phyloP scores from a whole-genome alignment of 1,140 invertebrate genomes.

The Cyclina sinensis region DNA sequence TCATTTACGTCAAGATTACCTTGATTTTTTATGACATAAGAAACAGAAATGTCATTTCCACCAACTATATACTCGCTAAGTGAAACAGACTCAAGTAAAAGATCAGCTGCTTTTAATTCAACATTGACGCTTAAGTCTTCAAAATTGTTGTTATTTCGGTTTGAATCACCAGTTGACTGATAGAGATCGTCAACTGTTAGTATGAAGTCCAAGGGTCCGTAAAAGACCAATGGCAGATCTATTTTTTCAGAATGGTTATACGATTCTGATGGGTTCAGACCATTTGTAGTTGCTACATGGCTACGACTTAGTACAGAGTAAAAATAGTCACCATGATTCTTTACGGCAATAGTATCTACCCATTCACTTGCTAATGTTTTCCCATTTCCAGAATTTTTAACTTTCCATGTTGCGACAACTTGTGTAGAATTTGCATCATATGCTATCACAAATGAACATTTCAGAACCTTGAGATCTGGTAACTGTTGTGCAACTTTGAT shows the following conservation, averaged over 20 bases:
- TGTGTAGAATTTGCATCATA: not conserved
- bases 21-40: not conserved
- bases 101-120: not conserved
- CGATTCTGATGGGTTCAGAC: not conserved
- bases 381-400: conserved; percentile 22
- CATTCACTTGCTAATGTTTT: not conserved
- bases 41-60: too few relatives aligned
- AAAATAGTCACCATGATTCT: too few relatives aligned
- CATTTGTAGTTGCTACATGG: not conserved
- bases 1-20: not conserved
- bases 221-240: not conserved
- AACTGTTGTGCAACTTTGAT: conserved; percentile 10
- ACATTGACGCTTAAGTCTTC: not conserved
- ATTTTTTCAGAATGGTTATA: not conserved
- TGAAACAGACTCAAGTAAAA: not conserved
- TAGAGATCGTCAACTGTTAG: not conserved
- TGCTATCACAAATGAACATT: not conserved
- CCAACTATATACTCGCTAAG: not conserved
- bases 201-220: not conserved
- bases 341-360: not conserved
- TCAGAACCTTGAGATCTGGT: conserved; percentile 1
- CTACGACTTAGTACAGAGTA: not conserved
- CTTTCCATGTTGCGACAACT: not conserved
- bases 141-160: not conserved
- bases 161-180: not conserved